Base-by-base conservation (phyloP, 2,797 vertebrate genomes). In the Erethizon dorsatum region DNA sequence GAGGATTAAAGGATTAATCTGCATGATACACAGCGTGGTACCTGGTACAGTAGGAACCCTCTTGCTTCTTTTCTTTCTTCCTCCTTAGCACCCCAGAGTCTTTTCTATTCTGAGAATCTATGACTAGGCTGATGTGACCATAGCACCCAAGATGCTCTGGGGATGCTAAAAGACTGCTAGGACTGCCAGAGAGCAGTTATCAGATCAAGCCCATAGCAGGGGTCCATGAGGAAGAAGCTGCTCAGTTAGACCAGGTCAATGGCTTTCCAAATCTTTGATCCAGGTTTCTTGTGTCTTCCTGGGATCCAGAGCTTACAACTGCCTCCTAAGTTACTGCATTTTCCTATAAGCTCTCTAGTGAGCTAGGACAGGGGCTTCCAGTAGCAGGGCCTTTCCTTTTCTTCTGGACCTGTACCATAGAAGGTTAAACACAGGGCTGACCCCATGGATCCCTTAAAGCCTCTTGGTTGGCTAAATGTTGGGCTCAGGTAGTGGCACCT, bases 21-120 rank as follows among this genome's bases (percentile, higher is more conserved):
- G 57, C 33, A 56, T 73, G 57, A 91, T 52, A 15, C 50, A 86
- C 14, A n/a, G n/a, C 15, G 6, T 56, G 22, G 67, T 67, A 26
- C 14, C 41, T 69, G 75, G 20, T 65, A 83, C 26, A 77, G 63
- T 26, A 86, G 47, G 28, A 78, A 67, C 2, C 73, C 57, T 83
- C 33, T 93, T 93, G 65, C 90, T 89, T 78, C 52, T 47, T 92
- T 71, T 22, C 6, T 75, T 85, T 73, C n/a, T 85, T 82, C 37
- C 20, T 56, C 37, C 14, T 85, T 33, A 90, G 73, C 14, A 37
- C 5, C n/a, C 13, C 37, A 82, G 47, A 73, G 1, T 59, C 54
- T 95, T 90, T 18, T 82, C 24, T 86, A 65, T 26, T 82, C 77
- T 86, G 15, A 86, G 71, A 79, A 47, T 63, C 69, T 22, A 41